Evolutionary conservation across 2,113 vertebrate genomes (phyloP).

Genomic region (Holacanthus passer): DNA sequence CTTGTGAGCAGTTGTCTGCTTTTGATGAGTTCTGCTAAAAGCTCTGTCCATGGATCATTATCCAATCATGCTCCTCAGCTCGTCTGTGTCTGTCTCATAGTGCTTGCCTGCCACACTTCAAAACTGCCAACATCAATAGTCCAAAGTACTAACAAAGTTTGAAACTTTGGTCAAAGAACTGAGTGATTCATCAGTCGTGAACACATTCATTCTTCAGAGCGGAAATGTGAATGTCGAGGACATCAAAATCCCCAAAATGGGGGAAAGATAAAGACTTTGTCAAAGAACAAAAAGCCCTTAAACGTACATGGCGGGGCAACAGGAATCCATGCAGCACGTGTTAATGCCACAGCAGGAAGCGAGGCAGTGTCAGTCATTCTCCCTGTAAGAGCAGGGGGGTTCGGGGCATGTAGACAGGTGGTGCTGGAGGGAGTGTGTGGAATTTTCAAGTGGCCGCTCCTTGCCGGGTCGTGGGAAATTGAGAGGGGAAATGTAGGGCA

Average conservation of each 20-base stretch:
- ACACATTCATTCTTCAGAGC: neutral
- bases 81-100: constrained; percentile 20
- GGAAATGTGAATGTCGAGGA: neutral
- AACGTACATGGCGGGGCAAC: constrained; percentile 10
- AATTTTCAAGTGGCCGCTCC: constrained; percentile 13
- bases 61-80: constrained; percentile 62
- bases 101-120: constrained; percentile 42
- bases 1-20: constrained; percentile 28
- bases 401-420: neutral
- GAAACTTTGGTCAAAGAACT: constrained; percentile 47
- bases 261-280: neutral
- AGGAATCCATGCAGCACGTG: neutral
- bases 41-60: constrained; percentile 61
- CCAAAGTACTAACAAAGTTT: constrained; percentile 40
- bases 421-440: constrained; percentile 26
- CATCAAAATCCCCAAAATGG: neutral
- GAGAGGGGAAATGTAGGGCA: constrained; percentile 68
- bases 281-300: constrained; percentile 4
- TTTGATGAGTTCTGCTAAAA: constrained; percentile 65
- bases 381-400: neutral
- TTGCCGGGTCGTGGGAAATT: constrained; percentile 36
- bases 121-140: constrained; percentile 51
- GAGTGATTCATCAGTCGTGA: constrained; percentile 6
- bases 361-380: constrained; percentile 10
- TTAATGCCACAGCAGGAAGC: constrained; percentile 22